Percentiles rank a stretch among this genome's conserved stretches.
Evolutionary conservation across 53 echinoderm and acorn worm genomes (phyloP).

Genomic region (Paracentrotus lividus): DNA sequence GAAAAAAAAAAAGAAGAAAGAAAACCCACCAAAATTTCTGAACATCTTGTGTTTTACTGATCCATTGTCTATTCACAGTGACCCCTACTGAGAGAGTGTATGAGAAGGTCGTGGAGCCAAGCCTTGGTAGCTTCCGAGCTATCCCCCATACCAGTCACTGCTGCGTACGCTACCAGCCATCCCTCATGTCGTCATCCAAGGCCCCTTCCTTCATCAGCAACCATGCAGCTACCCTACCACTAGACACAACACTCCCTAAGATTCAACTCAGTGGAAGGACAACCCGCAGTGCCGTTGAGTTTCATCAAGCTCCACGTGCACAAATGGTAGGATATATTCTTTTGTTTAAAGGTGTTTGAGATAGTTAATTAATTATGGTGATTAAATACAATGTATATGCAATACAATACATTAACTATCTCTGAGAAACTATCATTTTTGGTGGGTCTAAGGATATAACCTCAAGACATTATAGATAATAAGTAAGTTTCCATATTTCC

Average conservation of each 20-base stretch:
- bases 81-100: constrained; percentile 73
- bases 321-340: background rate
- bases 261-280: constrained; percentile 10
- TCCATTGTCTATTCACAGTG: background rate
- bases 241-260: constrained; percentile 47
- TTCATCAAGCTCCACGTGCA: background rate
- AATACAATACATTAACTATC: no score
- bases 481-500: no score
- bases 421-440: no score
- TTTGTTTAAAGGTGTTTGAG: background rate
- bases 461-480: no score
- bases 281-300: constrained; percentile 52
- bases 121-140: constrained; percentile 60
- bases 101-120: constrained; percentile 79
- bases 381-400: no score
- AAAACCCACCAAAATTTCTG: no score
- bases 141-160: constrained; percentile 49
- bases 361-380: no score
- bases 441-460: no score
- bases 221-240: constrained; percentile 35
- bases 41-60: no score
- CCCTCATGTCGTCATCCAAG: constrained; percentile 28
- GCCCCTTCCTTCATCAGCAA: background rate
- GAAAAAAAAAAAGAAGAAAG: no score
- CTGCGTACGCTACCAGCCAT: constrained; percentile 42